Evolutionary conservation across 1,140 invertebrate genomes (phyloP), one percentile per base, ranked within the genome.

Genomic region (Aricia agestis): DNA sequence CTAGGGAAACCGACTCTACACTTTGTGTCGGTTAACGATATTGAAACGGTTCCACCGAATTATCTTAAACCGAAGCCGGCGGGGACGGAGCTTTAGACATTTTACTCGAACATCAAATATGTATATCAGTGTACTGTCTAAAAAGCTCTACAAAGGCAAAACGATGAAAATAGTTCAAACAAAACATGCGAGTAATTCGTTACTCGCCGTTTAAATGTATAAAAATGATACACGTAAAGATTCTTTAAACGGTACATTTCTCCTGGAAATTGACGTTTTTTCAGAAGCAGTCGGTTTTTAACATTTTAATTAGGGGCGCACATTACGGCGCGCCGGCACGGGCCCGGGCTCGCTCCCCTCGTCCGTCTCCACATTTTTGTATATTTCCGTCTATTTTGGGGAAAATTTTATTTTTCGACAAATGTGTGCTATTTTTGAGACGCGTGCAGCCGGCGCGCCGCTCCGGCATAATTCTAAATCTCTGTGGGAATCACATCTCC

Each of bases 251-350:
- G 89, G 85, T 84, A 88, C 86, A 90, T 91, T 89, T 90, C 86
- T 90, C 86, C 88, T 89, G 84, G 83, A 82, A 91, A 90, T 89
- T 90, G 89, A 89, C 87, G 82, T 90, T 89, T 90, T 90, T 90
- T 63, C 86, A 82, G 84, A 83, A 89, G 80, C 87, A 79, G 84
- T 85, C 78, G 86, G 85, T 91, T 91, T 91, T 91, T 88, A 90
- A 89, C 87, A 83, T 91, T 91, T 91, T 91, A 91, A 91, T 91
- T 91, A 91, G 89, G 87, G 89, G 89, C 85, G 86, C 88, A 82
- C 86, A 91, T 91, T 91, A 91, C 87, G 81, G 82, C 81, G 80
- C 83, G 84, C 83, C 84, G 79, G 82, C 86, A 83, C 87, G 86
- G 36, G 36, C 36, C 36, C 6, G 36, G 36, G 36, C 36, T 36